Evolutionary conservation across 2,888 invertebrate species (phyloP).

Genomic region (Diarsia dahlii): DNA sequence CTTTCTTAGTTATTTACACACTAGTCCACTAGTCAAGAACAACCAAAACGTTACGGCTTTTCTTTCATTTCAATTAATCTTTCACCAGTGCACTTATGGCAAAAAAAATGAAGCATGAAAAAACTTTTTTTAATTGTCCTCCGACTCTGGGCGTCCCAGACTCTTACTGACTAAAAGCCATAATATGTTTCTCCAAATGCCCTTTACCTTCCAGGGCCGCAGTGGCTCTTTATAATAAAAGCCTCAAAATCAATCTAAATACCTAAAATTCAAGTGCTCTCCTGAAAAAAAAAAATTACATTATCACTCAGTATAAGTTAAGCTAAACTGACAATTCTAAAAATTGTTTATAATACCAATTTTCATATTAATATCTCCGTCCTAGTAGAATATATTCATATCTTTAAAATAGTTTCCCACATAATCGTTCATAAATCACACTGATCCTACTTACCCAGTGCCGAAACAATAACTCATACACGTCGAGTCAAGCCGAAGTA

Average conservation of each 20-base stretch:
- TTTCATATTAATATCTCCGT: not conserved
- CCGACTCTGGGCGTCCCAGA: no score
- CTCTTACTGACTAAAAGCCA: no score
- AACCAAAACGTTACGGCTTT: no score
- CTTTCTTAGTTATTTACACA: no score
- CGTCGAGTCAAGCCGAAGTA: conserved; percentile 58
- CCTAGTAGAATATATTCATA: conserved; percentile 16
- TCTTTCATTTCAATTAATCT: not conserved
- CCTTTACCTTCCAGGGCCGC: no score
- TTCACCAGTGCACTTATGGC: not conserved
- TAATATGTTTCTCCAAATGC: no score
- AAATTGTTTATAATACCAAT: not conserved
- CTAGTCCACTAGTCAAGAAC: no score
- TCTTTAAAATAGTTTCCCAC: conserved; percentile 37
- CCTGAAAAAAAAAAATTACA: not conserved
- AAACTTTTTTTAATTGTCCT: no score
- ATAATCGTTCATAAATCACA: conserved; percentile 71
- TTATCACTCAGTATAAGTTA: not conserved
- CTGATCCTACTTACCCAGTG: conserved; percentile 79
- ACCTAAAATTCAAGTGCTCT: no score
- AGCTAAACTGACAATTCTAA: no score
- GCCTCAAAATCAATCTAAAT: no score
- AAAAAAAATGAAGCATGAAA: not conserved
- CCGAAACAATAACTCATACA: conserved; percentile 79
- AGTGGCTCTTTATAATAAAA: no score